phyloP scores from a whole-genome alignment of 2,113 vertebrate species.

The Perca schrenkii region DNA sequence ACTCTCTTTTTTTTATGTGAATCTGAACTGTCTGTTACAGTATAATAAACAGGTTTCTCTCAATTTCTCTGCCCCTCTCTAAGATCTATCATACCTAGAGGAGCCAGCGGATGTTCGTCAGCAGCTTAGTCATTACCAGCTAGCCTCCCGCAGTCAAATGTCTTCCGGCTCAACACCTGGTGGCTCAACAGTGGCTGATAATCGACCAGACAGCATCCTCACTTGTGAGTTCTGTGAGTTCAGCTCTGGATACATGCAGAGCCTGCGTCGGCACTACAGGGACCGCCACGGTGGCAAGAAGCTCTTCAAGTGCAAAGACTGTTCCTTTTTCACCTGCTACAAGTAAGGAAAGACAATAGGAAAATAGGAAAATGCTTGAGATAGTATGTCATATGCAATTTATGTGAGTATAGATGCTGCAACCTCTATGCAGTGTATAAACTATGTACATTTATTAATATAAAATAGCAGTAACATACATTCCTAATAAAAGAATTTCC shows the following conservation, averaged over 20 bases:
- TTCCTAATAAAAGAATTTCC: too few relatives aligned
- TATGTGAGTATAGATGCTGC: neutral
- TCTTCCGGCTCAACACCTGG: conserved; percentile 83
- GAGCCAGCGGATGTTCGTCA: conserved; percentile 95
- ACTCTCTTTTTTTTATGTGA: neutral
- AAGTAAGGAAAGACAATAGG: conserved; percentile 86
- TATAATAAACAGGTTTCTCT: neutral
- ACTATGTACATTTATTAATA: neutral
- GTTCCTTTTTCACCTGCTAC: conserved; percentile 98
- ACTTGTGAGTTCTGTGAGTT: conserved; percentile 99
- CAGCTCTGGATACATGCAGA: conserved; percentile 98
- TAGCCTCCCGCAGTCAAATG: conserved; percentile 90
- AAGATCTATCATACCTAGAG: conserved; percentile 88
- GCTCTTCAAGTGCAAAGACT: conserved; percentile 99
- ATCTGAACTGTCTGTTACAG: neutral
- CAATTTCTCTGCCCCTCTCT: neutral
- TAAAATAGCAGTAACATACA: too few relatives aligned
- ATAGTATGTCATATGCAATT: neutral
- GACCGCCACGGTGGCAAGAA: conserved; percentile 98
- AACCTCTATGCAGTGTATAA: neutral
- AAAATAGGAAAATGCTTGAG: neutral
- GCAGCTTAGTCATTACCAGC: conserved; percentile 95
- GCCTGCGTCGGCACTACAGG: conserved; percentile 96
- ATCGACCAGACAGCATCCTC: conserved; percentile 86
- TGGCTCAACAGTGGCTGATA: conserved; percentile 79